These are phyloP conservation scores for Pipistrellus pygmaeus DNA, from an alignment of 2,797 vertebrate species.

Conservation along the genomic window DNA sequence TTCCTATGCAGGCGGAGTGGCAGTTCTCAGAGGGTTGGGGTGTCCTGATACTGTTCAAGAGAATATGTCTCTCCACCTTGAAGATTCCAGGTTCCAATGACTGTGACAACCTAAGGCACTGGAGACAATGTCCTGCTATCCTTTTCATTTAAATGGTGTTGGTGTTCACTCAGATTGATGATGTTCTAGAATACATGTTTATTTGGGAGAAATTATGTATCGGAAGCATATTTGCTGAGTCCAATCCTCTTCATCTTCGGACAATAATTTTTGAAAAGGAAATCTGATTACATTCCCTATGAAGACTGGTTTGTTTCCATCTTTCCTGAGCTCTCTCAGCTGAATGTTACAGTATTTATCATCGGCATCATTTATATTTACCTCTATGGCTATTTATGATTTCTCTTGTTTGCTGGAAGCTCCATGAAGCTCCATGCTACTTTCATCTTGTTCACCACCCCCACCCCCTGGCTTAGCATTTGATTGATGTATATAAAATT, in stretches of 20 bases:
- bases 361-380: not conserved
- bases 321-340: not conserved
- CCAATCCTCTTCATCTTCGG: not conserved
- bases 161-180: not conserved
- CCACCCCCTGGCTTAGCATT: not conserved
- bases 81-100: not conserved
- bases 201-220: not conserved
- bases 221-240: not conserved
- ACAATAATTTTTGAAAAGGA: not conserved
- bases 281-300: not conserved
- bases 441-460: not conserved
- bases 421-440: not conserved
- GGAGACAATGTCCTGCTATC: not conserved
- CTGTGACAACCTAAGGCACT: not conserved
- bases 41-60: not conserved
- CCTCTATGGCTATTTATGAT: not conserved
- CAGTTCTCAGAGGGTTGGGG: not conserved
- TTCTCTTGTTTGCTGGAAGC: not conserved
- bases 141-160: not conserved
- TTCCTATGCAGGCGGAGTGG: not conserved
- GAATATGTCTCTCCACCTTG: not conserved
- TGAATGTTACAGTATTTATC: constrained; percentile 22
- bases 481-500: not conserved
- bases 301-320: not conserved
- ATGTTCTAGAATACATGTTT: constrained; percentile 27